Conservation (phyloP, 2,888 invertebrate genomes). For the Clistopyga incitator region DNA sequence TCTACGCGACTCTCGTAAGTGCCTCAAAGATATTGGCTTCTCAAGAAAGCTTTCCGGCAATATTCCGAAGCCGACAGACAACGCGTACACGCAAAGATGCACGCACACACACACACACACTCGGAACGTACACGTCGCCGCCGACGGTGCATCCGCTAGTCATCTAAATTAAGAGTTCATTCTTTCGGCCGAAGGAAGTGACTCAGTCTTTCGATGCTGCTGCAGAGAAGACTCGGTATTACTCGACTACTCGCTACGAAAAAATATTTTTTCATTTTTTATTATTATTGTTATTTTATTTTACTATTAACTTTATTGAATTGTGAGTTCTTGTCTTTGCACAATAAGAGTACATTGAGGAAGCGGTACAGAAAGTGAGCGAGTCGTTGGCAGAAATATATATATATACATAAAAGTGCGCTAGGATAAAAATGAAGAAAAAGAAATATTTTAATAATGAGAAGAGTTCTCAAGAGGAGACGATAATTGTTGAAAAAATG, state of each 20-base stretch:
- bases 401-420: neutral
- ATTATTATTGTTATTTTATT: too few relatives aligned
- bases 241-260: slow-evolving; percentile 11
- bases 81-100: neutral
- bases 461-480: slow-evolving; percentile 17
- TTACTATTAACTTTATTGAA: too few relatives aligned
- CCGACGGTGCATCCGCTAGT: slow-evolving; percentile 60
- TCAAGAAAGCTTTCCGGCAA: slow-evolving; percentile 55
- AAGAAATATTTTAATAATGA: slow-evolving; percentile 28
- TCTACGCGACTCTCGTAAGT: slow-evolving; percentile 13
- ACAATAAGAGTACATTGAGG: neutral
- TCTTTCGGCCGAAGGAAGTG: slow-evolving; percentile 55
- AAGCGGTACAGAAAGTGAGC: slow-evolving; percentile 10
- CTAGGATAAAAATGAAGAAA: neutral
- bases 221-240: slow-evolving; percentile 33
- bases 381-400: slow-evolving; percentile 16
- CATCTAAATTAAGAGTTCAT: slow-evolving; percentile 59
- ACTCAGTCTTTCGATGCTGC: slow-evolving; percentile 49
- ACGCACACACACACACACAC: neutral
- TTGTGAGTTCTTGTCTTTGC: neutral
- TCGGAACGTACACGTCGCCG: slow-evolving; percentile 17
- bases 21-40: slow-evolving; percentile 49
- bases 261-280: too few relatives aligned
- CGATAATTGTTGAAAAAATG: slow-evolving; percentile 11
- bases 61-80: slow-evolving; percentile 42